Base-by-base conservation (phyloP, 92 coral and sea anemone species). In the Ricordea florida region DNA sequence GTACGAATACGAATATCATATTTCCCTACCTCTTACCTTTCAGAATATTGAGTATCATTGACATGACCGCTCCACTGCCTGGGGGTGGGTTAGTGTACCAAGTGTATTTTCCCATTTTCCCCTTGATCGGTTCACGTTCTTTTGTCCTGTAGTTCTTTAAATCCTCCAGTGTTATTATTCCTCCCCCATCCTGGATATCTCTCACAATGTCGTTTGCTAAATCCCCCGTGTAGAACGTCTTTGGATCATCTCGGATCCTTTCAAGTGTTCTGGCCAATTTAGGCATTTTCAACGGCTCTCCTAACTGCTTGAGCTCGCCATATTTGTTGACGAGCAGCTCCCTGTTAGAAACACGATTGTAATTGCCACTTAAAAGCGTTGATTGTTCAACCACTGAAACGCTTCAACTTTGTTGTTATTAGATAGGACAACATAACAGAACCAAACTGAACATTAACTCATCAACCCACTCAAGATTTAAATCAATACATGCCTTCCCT, bases 251-350 rank as follows among this genome's bases (percentile, higher is more conserved):
- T 5, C 72, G 85, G 62, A 83, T 66, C 9, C 26, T 42, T 52
- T 84, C 90, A 10, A 78, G 70, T 14, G 90, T 84, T 30, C 14
- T 25, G 2, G 86, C 89, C 16, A 78, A 57, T 51, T 84, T 81
- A 25, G 81, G 76, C 0, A 46, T 23, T 18, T 20, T 76, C 1
- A 76, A 47, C 3, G 15, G 18, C n/a, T 76, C 52, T 1, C 82
- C 82, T 6, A 57, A 5, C 16, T 58, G 24, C 36, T 74, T 74
- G 14, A 74, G 46, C 22, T 74, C 31, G 11, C 59, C 72, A 3
- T 58, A 29, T 14, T 15, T n/a, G 73, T 74, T 49, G 23, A 74
- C 26, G 0, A 74, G 73, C 44, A 74, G 73, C 10, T 60, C 73
- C 24, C 81, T 74, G 56, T n/a, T n/a, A n/a, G n/a, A n/a, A n/a